These are phyloP conservation scores for Isoperla grammatica DNA, from an alignment of 2,888 invertebrate genomes.

Conservation along the genomic window DNA sequence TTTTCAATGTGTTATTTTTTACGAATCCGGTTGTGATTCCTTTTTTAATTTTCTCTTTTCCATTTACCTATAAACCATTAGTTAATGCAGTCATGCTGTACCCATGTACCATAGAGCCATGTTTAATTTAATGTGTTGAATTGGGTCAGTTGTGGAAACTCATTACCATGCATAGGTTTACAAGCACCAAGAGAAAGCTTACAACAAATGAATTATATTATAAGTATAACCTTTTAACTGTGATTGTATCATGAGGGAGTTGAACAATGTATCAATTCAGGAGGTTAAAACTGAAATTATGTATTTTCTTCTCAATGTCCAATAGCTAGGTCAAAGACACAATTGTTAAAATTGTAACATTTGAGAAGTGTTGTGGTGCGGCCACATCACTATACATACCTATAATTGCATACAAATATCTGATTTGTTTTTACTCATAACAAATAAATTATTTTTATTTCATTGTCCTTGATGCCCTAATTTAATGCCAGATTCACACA, in stretches of 20 bases:
- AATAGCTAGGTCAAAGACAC: background rate
- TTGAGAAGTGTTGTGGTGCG: background rate
- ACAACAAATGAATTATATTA: background rate
- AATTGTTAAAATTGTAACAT: background rate
- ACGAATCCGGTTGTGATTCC: slow-evolving; percentile 7
- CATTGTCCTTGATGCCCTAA: too few relatives aligned
- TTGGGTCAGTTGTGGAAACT: background rate
- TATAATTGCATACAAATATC: too few relatives aligned
- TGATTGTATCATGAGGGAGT: slow-evolving; percentile 11
- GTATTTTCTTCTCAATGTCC: background rate
- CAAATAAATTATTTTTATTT: too few relatives aligned
- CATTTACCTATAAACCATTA: background rate
- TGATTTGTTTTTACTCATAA: too few relatives aligned
- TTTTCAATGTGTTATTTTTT: background rate
- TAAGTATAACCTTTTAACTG: slow-evolving; percentile 5
- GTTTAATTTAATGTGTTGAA: background rate
- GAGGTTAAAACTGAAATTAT: slow-evolving; percentile 17
- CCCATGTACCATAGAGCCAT: background rate
- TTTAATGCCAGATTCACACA: too few relatives aligned
- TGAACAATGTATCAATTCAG: background rate
- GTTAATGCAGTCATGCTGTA: background rate
- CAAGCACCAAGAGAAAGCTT: background rate
- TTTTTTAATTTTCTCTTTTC: background rate
- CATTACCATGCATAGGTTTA: background rate
- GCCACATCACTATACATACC: too few relatives aligned